These are phyloP conservation scores for Kryptolebias marmoratus DNA, from an alignment of 2,113 vertebrate genomes.

Conservation along the genomic window DNA sequence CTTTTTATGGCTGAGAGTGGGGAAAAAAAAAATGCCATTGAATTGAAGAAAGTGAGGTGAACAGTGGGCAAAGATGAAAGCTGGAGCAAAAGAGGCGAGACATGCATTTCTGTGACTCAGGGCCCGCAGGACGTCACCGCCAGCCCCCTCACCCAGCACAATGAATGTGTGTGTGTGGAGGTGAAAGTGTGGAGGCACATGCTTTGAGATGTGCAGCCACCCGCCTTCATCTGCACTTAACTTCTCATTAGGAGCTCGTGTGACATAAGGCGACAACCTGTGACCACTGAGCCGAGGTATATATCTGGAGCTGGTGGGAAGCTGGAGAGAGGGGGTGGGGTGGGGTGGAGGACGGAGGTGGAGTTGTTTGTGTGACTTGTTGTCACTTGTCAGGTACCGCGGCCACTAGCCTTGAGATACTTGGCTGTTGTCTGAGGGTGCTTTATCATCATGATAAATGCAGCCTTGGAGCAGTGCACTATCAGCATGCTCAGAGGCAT, in stretches of 20 bases:
- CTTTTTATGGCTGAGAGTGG: slow-evolving; percentile 58
- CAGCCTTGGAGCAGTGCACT: slow-evolving; percentile 77
- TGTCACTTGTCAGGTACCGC: slow-evolving; percentile 74
- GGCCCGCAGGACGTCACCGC: slow-evolving; percentile 42
- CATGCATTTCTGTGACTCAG: slow-evolving; percentile 50
- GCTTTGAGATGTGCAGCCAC: slow-evolving; percentile 37
- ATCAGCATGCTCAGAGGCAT: slow-evolving; percentile 76
- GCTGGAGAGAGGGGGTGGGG: neutral
- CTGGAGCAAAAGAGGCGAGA: slow-evolving; percentile 47
- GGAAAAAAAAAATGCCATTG: slow-evolving; percentile 26
- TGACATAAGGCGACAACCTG: slow-evolving; percentile 67
- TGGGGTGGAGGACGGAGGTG: slow-evolving; percentile 33
- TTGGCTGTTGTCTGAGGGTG: slow-evolving; percentile 75
- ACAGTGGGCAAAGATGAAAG: slow-evolving; percentile 62
- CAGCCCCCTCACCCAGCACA: slow-evolving; percentile 15
- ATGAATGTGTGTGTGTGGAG: slow-evolving; percentile 1
- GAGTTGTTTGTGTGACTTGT: slow-evolving; percentile 71
- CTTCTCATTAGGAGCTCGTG: slow-evolving; percentile 67
- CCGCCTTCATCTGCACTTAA: slow-evolving; percentile 50
- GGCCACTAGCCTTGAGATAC: slow-evolving; percentile 78
- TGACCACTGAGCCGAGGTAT: slow-evolving; percentile 41
- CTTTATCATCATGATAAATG: slow-evolving; percentile 80
- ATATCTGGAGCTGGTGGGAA: neutral
- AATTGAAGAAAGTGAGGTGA: slow-evolving; percentile 57
- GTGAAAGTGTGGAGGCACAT: neutral